A percentile compares a stretch with the other conserved stretches of the same genome.
Conservation (phyloP, 2,797 vertebrate species). For the Limosa lapponica region DNA sequence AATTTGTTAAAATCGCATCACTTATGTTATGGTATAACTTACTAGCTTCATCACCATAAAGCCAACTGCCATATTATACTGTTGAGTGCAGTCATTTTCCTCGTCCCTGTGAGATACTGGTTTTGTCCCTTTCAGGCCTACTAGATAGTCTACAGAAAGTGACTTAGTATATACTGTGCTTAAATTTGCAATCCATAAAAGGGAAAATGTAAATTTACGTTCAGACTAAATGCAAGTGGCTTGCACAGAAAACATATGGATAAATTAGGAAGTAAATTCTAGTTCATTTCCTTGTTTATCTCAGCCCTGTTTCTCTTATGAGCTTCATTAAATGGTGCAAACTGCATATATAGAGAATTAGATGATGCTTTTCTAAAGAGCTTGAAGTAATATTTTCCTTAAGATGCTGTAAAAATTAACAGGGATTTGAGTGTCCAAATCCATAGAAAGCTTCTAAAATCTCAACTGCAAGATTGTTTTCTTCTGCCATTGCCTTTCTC, state of each 20-base stretch:
- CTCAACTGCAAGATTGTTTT: neutral
- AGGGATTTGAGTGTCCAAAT: neutral
- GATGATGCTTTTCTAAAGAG: neutral
- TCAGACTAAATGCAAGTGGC: neutral
- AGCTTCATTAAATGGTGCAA: neutral
- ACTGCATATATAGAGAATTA: neutral
- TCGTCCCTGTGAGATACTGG: neutral
- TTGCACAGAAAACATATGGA: neutral
- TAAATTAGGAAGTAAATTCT: neutral
- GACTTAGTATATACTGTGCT: neutral
- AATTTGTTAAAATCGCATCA: neutral
- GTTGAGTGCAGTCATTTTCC: neutral
- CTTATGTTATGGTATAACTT: neutral
- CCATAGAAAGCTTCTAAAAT: neutral
- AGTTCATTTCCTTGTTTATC: neutral
- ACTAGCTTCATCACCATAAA: neutral
- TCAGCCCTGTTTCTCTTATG: neutral
- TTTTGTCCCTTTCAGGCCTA: neutral
- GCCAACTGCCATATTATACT: neutral
- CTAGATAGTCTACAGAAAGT: neutral
- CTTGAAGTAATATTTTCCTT: neutral
- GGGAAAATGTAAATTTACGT: neutral
- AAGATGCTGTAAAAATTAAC: neutral
- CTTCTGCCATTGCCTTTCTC: neutral
- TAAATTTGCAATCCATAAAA: neutral